Evolutionary conservation across 2,113 vertebrate species (phyloP), one percentile per base, ranked within the genome.

Genomic region (Ptychochromis oligacanthus): DNA sequence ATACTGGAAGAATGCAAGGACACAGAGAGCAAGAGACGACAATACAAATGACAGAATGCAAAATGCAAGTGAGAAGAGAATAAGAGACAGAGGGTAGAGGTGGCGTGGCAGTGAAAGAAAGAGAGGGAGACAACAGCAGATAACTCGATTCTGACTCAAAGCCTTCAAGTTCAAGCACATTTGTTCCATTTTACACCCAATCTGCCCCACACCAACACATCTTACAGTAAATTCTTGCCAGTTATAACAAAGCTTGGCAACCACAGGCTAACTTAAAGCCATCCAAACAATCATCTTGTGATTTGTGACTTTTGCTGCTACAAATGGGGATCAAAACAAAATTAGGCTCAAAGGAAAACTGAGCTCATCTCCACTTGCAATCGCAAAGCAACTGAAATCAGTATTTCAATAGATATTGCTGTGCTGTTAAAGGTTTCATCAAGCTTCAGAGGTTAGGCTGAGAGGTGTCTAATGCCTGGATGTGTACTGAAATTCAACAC

Each of bases 161-260:
- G 46, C 13, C 46, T 54, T 72, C 5, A 36, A 83, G 72, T 76
- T 87, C 52, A 82, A 78, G 18, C 46, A 72, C 62, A 82, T 81
- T 87, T 78, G 81, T 90, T 92, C 80, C 80, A 78, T 81, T 80
- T 82, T 58, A 78, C 24, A 75, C 67, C 26, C 22, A 20, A 72
- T 46, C 52, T 82, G 70, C 70, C 58, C 58, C 81, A 55, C 54
- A 56, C n/a, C 0, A 49, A 52, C 74, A 72, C 76, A 85, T 88
- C 74, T 78, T 58, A 80, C 54, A 40, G 34, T 26, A 5, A n/a
- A 67, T 10, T 67, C 56, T n/a, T 75, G 82, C 82, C 80, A 82
- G 55, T 56, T 43, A 62, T 46, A 86, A 65, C 79, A 79, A 81
- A 74, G 52, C 28, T 12, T 75, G 64, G 14, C 49, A 78, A 58